phyloP scores from a whole-genome alignment of 64 coral and sea anemone genomes.

The Trachythela sp. region DNA sequence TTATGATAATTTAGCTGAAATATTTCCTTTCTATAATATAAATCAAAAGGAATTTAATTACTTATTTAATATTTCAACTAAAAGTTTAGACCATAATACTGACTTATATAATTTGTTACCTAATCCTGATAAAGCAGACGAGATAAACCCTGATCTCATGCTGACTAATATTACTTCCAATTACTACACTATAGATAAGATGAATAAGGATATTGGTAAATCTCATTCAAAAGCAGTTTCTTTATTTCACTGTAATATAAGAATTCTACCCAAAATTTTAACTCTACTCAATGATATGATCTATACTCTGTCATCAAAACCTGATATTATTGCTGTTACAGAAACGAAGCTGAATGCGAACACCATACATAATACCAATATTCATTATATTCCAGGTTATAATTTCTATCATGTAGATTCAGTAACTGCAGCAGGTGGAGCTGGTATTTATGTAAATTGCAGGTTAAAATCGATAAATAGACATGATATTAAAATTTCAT shows the following conservation, averaged over 20 bases:
- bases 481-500: conserved; percentile 55
- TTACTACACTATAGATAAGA: neutral
- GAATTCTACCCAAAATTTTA: conserved; percentile 41
- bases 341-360: conserved; percentile 49
- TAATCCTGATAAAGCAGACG: conserved; percentile 56
- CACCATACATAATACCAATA: neutral
- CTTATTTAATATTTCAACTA: conserved; percentile 20
- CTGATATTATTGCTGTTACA: conserved; percentile 43
- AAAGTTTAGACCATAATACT: neutral
- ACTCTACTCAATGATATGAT: conserved; percentile 35
- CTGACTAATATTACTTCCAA: conserved; percentile 12
- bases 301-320: neutral
- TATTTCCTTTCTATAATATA: neutral
- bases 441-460: conserved; percentile 38
- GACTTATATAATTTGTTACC: conserved; percentile 30
- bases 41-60: neutral
- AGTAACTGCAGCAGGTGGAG: conserved; percentile 36
- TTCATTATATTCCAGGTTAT: conserved; percentile 43
- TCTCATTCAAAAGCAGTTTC: neutral
- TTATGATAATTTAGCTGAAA: too few relatives aligned
- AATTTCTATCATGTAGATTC: conserved; percentile 28
- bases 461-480: conserved; percentile 48
- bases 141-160: conserved; percentile 25
- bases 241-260: conserved; percentile 46
- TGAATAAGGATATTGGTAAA: conserved; percentile 16